Percentiles rank a stretch among this genome's conserved stretches.
Evolutionary conservation across 2,888 invertebrate genomes (phyloP).

Genomic region (Hesperia comma): DNA sequence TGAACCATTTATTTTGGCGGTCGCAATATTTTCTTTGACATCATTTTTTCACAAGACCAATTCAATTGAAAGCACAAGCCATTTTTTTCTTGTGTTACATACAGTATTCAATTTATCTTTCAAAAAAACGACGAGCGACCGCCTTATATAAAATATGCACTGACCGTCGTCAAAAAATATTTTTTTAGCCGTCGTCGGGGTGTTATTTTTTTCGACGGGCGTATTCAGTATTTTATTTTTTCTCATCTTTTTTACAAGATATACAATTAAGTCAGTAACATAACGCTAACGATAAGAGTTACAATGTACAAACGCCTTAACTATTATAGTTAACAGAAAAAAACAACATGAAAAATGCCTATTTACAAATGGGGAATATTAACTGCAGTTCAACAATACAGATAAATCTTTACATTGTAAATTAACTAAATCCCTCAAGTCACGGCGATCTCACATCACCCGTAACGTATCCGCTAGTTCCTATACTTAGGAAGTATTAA

Average conservation of each 20-base stretch:
- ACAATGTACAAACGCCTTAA: conserved; percentile 54
- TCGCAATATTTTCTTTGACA: conserved; percentile 60
- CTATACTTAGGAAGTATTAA: neutral
- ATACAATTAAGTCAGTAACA: conserved; percentile 62
- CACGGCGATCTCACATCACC: neutral
- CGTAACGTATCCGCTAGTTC: neutral
- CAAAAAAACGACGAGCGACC: conserved; percentile 52
- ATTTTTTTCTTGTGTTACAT: conserved; percentile 78
- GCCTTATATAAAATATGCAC: conserved; percentile 65
- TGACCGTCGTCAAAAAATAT: conserved; percentile 72
- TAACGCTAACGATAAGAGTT: conserved; percentile 48
- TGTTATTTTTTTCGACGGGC: conserved; percentile 44
- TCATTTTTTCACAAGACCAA: conserved; percentile 67
- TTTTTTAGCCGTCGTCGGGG: conserved; percentile 55
- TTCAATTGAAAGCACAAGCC: conserved; percentile 62
- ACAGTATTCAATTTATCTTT: conserved; percentile 42
- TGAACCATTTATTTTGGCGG: conserved; percentile 67
- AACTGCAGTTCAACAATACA: conserved; percentile 37
- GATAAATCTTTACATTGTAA: conserved; percentile 23
- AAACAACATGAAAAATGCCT: conserved; percentile 40
- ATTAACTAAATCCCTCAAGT: conserved; percentile 6
- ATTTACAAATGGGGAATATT: conserved; percentile 46
- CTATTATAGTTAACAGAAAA: conserved; percentile 41
- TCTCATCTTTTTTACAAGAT: conserved; percentile 53
- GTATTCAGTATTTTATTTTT: conserved; percentile 43